Evolutionary conservation across 2,797 vertebrate genomes (phyloP).

Genomic region (Trachops cirrhosus): DNA sequence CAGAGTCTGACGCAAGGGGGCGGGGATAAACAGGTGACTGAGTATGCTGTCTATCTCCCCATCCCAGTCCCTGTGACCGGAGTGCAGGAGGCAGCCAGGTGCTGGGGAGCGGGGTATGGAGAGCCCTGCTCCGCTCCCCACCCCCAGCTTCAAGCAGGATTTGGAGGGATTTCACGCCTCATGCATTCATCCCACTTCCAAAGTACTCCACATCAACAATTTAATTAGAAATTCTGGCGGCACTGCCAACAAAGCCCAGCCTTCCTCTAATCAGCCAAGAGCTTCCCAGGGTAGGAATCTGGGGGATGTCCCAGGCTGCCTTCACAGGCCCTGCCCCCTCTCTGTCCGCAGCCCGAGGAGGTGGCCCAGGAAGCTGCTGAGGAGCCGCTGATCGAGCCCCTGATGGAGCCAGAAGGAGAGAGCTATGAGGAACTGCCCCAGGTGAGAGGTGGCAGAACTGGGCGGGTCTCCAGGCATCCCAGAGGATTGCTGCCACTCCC

Average conservation of each 20-base stretch:
- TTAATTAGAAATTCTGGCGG: conserved; percentile 10
- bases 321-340: neutral
- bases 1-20: neutral
- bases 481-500: neutral
- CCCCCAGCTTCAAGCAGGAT: neutral
- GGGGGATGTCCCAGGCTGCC: neutral
- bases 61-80: neutral
- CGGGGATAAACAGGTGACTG: neutral
- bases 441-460: conserved; percentile 82
- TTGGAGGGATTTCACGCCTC: neutral
- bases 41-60: neutral
- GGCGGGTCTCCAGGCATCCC: neutral
- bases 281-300: neutral
- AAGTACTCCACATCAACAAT: conserved; percentile 8
- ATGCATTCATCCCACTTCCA: neutral
- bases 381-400: conserved; percentile 91
- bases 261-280: neutral
- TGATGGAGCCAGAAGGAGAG: conserved; percentile 95
- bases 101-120: neutral
- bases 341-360: conserved; percentile 90
- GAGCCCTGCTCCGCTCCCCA: neutral
- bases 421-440: conserved; percentile 94
- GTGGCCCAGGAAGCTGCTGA: conserved; percentile 97
- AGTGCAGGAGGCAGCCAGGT: neutral
- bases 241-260: neutral